These are phyloP conservation scores for Pollenia griseotomentosa DNA, from an alignment of 2,888 invertebrate genomes.

Conservation along the genomic window DNA sequence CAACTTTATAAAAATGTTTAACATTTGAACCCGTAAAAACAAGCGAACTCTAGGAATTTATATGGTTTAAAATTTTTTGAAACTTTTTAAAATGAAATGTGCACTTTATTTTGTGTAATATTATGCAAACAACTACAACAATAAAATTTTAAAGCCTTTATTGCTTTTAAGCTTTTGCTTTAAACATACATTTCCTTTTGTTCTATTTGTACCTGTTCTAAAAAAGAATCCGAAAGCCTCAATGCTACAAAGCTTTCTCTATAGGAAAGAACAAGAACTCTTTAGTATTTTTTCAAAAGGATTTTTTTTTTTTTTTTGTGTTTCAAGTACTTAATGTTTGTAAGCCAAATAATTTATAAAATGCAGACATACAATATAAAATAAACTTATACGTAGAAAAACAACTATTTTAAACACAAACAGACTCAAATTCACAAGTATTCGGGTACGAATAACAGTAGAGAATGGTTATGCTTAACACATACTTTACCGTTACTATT, in stretches of 20 bases:
- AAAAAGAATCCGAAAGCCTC: slow-evolving; percentile 14
- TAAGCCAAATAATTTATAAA: slow-evolving; percentile 12
- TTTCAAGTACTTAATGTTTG: slow-evolving; percentile 19
- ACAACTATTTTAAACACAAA: not conserved
- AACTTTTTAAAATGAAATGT: not conserved
- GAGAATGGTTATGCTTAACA: slow-evolving; percentile 17
- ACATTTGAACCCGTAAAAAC: no score
- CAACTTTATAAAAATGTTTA: no score
- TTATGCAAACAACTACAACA: not conserved
- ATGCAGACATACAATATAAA: not conserved
- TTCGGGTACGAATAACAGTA: not conserved
- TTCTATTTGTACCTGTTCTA: not conserved
- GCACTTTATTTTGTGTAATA: not conserved
- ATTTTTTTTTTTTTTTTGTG: not conserved
- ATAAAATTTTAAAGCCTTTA: not conserved
- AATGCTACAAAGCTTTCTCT: slow-evolving; percentile 32
- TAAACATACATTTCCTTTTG: not conserved
- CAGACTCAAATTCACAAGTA: not conserved
- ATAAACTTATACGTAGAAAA: not conserved
- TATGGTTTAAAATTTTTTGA: no score
- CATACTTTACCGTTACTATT: slow-evolving; percentile 7
- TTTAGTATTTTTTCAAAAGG: not conserved
- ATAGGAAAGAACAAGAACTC: slow-evolving; percentile 17
- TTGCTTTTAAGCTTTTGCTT: not conserved
- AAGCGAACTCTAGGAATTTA: no score